Conservation (phyloP, 1,140 invertebrate genomes). For the Metopolophium dirhodum region DNA sequence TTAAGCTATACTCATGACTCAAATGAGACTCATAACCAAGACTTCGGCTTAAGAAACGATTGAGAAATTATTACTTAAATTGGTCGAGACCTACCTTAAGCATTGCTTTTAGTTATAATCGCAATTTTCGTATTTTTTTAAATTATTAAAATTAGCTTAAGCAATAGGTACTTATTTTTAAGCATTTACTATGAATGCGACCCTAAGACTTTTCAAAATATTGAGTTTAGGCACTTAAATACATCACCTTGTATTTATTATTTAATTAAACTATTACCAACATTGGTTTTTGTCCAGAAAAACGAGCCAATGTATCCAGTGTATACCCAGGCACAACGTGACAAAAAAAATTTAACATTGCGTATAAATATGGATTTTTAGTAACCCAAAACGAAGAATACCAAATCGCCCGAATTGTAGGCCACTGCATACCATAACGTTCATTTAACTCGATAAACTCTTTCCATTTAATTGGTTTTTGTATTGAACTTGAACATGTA, state of each 20-base stretch:
- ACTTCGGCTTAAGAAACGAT: too few species aligned
- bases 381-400: slow-evolving; percentile 66
- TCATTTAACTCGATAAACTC: slow-evolving; percentile 64
- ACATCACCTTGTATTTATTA: neutral
- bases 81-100: too few species aligned
- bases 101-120: too few species aligned
- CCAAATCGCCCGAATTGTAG: slow-evolving; percentile 66
- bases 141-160: too few species aligned
- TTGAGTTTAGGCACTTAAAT: neutral
- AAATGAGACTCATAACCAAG: too few species aligned
- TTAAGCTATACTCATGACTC: too few species aligned
- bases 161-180: too few species aligned
- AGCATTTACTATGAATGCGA: too few species aligned
- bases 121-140: too few species aligned
- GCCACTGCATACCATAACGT: slow-evolving; percentile 60
- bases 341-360: slow-evolving; percentile 63
- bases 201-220: neutral
- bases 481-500: slow-evolving; percentile 74
- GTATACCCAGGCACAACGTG: slow-evolving; percentile 64
- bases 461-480: slow-evolving; percentile 73
- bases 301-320: slow-evolving; percentile 61
- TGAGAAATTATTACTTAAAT: too few species aligned
- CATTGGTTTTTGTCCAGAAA: slow-evolving; percentile 64
- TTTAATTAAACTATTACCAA: slow-evolving; percentile 59
- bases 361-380: slow-evolving; percentile 64